Conservation (phyloP, 2,113 vertebrate genomes). For the Malurus cyaneus region DNA sequence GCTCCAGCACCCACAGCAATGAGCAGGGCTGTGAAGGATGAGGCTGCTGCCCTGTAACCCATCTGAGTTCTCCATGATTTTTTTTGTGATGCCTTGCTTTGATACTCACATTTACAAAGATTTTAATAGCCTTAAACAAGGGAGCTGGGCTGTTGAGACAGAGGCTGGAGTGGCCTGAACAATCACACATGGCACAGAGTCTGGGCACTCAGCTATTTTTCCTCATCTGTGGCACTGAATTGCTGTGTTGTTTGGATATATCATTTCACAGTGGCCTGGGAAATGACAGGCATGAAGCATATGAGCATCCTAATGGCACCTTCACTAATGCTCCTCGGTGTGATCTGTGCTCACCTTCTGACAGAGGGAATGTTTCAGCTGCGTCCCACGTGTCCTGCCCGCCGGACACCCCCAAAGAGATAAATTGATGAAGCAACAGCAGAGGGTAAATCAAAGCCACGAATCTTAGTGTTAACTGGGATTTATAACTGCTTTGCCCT, state of each 20-base stretch:
- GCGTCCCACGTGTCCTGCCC: not conserved
- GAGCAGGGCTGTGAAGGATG: not conserved
- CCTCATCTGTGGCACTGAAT: not conserved
- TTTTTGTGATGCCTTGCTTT: not conserved
- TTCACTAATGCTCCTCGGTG: not conserved
- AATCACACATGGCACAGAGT: not conserved
- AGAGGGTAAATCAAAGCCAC: not conserved
- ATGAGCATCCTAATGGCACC: not conserved
- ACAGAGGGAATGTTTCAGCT: not conserved
- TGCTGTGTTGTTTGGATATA: not conserved
- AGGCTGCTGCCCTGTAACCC: not conserved
- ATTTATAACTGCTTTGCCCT: not conserved
- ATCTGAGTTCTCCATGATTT: not conserved
- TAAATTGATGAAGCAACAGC: not conserved
- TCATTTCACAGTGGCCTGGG: not conserved
- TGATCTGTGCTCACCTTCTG: not conserved
- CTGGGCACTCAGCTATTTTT: not conserved
- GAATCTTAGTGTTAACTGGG: not conserved
- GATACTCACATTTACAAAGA: not conserved
- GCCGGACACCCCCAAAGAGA: not conserved
- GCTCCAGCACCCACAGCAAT: not conserved
- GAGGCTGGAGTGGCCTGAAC: not conserved
- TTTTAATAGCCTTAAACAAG: not conserved
- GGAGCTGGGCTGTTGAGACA: not conserved
- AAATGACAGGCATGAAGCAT: not conserved